phyloP scores from a whole-genome alignment of 2,797 vertebrate genomes.

The Steatocranus sp. region DNA sequence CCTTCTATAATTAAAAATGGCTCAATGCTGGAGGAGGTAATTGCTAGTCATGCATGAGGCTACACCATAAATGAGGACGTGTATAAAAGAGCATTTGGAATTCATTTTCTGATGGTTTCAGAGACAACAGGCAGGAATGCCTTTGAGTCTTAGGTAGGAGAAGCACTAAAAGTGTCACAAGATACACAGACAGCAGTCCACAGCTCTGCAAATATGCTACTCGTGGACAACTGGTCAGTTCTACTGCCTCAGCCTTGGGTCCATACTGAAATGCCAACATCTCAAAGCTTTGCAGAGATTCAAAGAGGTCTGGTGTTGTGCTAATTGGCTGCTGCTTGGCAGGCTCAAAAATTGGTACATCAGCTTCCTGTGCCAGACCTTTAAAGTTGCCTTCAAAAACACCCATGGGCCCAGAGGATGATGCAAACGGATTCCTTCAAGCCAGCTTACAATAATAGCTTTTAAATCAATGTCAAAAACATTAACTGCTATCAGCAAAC shows the following conservation, averaged over 20 bases:
- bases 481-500: not conserved
- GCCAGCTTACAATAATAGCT: not conserved
- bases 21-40: constrained; percentile 26
- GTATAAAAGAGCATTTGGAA: not conserved
- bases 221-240: not conserved
- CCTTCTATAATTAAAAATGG: constrained; percentile 72
- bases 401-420: not conserved
- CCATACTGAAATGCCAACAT: not conserved
- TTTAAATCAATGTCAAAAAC: not conserved
- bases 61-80: not conserved
- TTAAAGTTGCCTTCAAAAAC: not conserved
- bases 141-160: not conserved
- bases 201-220: not conserved
- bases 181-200: not conserved
- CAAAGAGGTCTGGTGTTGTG: not conserved
- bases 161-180: not conserved
- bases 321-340: not conserved
- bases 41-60: constrained; percentile 30
- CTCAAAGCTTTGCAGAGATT: not conserved
- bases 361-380: not conserved
- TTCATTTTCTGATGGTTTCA: not conserved
- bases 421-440: not conserved
- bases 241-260: not conserved
- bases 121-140: not conserved
- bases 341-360: not conserved